Percentiles rank a stretch among this genome's conserved stretches.
Evolutionary conservation across 2,888 invertebrate species (phyloP).

Genomic region (Eurytoma adleriae): DNA sequence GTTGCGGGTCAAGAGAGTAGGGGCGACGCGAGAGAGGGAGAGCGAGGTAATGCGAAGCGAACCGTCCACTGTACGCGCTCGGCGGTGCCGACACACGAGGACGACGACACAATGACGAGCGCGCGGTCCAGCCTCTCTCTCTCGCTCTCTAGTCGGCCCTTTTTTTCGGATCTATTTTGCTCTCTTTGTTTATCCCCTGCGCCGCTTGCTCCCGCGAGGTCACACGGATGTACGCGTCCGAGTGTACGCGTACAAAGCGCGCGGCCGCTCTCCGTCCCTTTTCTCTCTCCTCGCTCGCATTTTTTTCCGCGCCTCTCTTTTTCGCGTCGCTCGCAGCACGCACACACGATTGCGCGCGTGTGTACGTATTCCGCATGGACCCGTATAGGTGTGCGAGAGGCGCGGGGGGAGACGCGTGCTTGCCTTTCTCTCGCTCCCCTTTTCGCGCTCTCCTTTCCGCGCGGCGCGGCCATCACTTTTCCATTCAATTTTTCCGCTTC

Average conservation of each 20-base stretch:
- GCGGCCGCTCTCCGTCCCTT: no score
- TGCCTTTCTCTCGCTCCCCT: neutral
- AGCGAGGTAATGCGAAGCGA: slow-evolving; percentile 5
- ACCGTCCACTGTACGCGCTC: slow-evolving; percentile 18
- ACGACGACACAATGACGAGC: slow-evolving; percentile 40
- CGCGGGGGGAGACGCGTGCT: neutral
- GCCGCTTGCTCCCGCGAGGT: no score
- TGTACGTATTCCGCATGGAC: slow-evolving; percentile 8
- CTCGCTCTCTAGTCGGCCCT: neutral
- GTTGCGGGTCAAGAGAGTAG: slow-evolving; percentile 1
- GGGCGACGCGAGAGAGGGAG: neutral
- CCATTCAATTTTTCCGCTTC: slow-evolving; percentile 41
- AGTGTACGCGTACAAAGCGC: no score
- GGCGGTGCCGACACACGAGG: slow-evolving; percentile 16
- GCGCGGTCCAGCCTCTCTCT: neutral
- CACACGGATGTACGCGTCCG: no score
- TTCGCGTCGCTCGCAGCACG: neutral
- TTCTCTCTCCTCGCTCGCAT: neutral
- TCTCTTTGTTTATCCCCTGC: no score
- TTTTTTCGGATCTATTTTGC: neutral
- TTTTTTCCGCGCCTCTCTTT: neutral
- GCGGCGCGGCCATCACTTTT: slow-evolving; percentile 21
- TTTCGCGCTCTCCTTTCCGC: neutral
- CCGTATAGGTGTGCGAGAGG: neutral
- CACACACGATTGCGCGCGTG: neutral